Evolutionary conservation across 2,113 vertebrate species (phyloP).

Genomic region (Cromileptes altivelis): DNA sequence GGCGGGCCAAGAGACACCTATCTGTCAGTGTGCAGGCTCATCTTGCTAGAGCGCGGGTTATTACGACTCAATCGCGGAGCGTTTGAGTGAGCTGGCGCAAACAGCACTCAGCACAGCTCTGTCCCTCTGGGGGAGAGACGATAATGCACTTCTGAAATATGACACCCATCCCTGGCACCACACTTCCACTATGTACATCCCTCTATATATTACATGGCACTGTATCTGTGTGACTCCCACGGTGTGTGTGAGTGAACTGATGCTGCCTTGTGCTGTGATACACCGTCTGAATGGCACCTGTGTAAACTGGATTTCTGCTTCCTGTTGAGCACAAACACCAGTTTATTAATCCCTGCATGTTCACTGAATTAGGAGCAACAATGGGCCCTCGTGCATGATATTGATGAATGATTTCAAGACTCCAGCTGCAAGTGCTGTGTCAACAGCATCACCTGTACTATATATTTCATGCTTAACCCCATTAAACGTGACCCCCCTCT

Average conservation of each 20-base stretch:
- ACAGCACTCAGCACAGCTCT: conserved; percentile 71
- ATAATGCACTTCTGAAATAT: conserved; percentile 80
- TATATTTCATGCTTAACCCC: conserved; percentile 67
- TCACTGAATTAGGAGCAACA: conserved; percentile 32
- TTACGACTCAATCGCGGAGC: conserved; percentile 73
- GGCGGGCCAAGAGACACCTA: conserved; percentile 35
- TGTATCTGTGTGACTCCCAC: conserved; percentile 3
- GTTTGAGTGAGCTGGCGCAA: conserved; percentile 67
- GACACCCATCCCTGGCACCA: conserved; percentile 63
- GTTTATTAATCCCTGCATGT: conserved; percentile 17
- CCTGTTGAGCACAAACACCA: background rate
- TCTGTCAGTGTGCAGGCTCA: conserved; percentile 50
- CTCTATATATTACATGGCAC: conserved; percentile 16
- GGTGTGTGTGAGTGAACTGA: background rate
- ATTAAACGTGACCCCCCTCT: conserved; percentile 47
- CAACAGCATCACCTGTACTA: conserved; percentile 59
- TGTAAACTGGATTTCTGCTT: conserved; percentile 7
- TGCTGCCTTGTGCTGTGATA: background rate
- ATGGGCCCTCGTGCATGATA: conserved; percentile 11
- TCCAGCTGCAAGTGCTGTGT: conserved; percentile 51
- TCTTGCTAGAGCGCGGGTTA: conserved; percentile 54
- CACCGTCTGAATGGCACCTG: background rate
- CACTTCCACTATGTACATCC: conserved; percentile 39
- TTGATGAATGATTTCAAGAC: conserved; percentile 44
- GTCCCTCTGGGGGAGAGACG: conserved; percentile 56